Percentiles rank a stretch among this genome's conserved stretches.
phyloP scores from a whole-genome alignment of 2,888 invertebrate genomes.

The Heliconius charithonia region DNA sequence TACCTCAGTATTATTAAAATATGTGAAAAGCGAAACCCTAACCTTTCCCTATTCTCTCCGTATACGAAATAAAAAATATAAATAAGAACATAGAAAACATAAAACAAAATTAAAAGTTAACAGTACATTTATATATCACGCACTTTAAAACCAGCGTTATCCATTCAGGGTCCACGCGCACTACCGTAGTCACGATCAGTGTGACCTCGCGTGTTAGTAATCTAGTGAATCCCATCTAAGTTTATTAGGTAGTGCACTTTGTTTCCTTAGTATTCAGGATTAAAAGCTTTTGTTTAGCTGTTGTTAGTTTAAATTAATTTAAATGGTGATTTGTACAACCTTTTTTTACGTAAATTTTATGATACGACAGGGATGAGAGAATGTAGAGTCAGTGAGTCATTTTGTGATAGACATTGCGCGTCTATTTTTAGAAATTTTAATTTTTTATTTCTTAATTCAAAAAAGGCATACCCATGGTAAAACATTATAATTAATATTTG shows the following conservation, averaged over 20 bases:
- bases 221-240: slow-evolving; percentile 37
- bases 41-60: not conserved
- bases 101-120: slow-evolving; percentile 6
- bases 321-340: not conserved
- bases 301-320: slow-evolving; percentile 3
- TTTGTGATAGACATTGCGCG: not conserved
- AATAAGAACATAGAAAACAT: not conserved
- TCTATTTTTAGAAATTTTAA: no score
- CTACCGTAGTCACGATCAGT: slow-evolving; percentile 44
- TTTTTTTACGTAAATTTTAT: not conserved
- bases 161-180: slow-evolving; percentile 40
- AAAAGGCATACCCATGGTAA: no score
- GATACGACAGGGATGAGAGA: not conserved
- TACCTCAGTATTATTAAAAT: not conserved
- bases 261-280: slow-evolving; percentile 24
- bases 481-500: no score
- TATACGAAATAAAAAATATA: not conserved
- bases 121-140: slow-evolving; percentile 14
- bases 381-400: not conserved
- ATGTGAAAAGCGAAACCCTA: not conserved
- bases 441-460: no score
- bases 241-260: slow-evolving; percentile 33
- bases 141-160: slow-evolving; percentile 30
- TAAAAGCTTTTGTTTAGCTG: slow-evolving; percentile 12
- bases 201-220: slow-evolving; percentile 39